Percentiles rank a stretch among this genome's conserved stretches.
Conservation (phyloP, 1,140 invertebrate species). For the Odontomachus brunneus region DNA sequence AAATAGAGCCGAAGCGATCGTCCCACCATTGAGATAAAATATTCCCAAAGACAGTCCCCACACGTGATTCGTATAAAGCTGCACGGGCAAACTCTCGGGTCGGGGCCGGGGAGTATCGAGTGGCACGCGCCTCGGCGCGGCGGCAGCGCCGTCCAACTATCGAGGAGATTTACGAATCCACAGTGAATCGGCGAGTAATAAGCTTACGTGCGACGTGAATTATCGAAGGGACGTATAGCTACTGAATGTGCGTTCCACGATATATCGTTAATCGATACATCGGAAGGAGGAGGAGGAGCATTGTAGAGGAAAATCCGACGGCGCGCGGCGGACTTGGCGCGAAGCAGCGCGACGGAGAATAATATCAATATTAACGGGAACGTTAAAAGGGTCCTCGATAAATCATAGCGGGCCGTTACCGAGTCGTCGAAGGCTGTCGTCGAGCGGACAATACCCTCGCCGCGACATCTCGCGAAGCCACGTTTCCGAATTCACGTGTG, state of each 20-base stretch:
- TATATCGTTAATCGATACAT: constrained; percentile 49
- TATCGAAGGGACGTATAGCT: constrained; percentile 19
- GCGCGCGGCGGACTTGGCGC: too few relatives aligned
- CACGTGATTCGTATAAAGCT: constrained; percentile 4
- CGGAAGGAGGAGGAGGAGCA: background rate
- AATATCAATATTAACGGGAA: constrained; percentile 21
- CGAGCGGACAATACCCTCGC: too few relatives aligned
- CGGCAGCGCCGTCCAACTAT: background rate
- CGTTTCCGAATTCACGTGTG: too few relatives aligned
- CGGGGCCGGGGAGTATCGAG: background rate
- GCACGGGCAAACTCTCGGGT: constrained; percentile 7
- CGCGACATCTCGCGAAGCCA: too few relatives aligned
- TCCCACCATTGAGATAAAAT: constrained; percentile 24
- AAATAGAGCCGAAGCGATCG: constrained; percentile 18
- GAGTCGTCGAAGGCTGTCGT: too few relatives aligned
- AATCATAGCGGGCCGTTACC: too few relatives aligned
- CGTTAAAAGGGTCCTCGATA: too few relatives aligned
- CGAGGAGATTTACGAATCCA: constrained; percentile 50
- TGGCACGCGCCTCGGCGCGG: constrained; percentile 11
- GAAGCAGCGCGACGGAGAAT: background rate
- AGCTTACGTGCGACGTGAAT: constrained; percentile 45
- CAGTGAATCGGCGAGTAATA: constrained; percentile 47
- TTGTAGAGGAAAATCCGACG: too few relatives aligned
- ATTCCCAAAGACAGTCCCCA: constrained; percentile 12
- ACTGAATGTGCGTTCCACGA: constrained; percentile 12